These are phyloP conservation scores for Papilio dardanus DNA, from an alignment of 1,140 invertebrate species.

Conservation along the genomic window DNA sequence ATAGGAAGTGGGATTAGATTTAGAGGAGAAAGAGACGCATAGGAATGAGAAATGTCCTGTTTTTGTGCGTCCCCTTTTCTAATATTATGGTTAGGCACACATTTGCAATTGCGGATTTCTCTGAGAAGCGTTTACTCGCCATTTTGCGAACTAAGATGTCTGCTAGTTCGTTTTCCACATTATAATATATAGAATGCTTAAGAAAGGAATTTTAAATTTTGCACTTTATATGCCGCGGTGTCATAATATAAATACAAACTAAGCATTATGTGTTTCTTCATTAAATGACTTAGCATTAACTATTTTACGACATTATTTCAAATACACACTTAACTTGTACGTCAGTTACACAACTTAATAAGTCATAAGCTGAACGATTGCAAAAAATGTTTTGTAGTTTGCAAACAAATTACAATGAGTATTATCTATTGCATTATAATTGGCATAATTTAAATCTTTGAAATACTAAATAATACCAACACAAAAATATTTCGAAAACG, in stretches of 20 bases:
- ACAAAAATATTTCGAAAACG: no score
- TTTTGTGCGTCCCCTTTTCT: no score
- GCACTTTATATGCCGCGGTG: background rate
- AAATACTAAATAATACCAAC: background rate
- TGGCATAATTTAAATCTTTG: background rate
- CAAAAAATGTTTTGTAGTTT: conserved; percentile 18
- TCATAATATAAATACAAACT: background rate
- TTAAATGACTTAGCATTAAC: conserved; percentile 5
- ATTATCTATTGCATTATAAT: conserved; percentile 1
- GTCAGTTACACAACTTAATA: conserved; percentile 19
- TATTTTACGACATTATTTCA: conserved; percentile 24
- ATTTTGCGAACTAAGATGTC: no score
- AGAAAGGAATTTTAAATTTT: background rate
- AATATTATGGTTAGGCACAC: no score
- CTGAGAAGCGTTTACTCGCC: no score
- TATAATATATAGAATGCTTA: no score
- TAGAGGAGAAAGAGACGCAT: no score
- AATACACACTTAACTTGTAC: background rate
- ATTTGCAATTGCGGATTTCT: no score
- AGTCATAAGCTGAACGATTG: background rate
- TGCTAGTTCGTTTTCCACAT: no score
- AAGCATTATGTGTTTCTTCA: conserved; percentile 2
- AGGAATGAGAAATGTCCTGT: no score
- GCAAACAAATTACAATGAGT: conserved; percentile 2
- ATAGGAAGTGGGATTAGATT: no score